phyloP scores from a whole-genome alignment of 2,888 invertebrate species.

The Megastigmus dorsalis region DNA sequence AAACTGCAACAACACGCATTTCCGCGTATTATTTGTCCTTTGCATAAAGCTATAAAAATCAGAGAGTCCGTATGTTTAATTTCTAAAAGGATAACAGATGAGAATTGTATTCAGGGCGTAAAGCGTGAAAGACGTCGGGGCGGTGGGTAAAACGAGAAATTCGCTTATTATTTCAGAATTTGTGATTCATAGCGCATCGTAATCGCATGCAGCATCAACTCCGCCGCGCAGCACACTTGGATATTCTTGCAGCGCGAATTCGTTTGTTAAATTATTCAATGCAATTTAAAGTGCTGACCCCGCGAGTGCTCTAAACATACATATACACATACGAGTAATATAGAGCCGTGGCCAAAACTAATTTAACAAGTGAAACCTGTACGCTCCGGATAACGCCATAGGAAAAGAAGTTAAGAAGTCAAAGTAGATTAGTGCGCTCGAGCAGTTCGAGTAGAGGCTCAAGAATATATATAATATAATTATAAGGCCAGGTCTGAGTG shows the following conservation, averaged over 20 bases:
- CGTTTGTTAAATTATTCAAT: conserved; percentile 66
- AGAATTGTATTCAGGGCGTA: too few species aligned
- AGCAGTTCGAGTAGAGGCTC: too few species aligned
- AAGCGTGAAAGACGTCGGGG: too few species aligned
- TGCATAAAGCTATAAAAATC: too few species aligned
- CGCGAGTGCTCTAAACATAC: conserved; percentile 30
- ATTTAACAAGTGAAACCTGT: conserved; percentile 64
- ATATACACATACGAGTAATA: too few species aligned
- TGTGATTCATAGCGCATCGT: conserved; percentile 16
- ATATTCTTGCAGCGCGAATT: conserved; percentile 38
- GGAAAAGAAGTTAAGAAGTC: conserved; percentile 38
- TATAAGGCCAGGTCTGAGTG: too few species aligned
- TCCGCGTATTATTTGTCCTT: too few species aligned
- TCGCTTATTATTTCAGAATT: conserved; percentile 37
- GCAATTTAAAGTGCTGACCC: conserved; percentile 66
- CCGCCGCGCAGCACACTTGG: background rate
- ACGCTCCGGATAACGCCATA: conserved; percentile 56
- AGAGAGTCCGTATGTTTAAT: too few species aligned
- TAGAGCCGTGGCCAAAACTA: conserved; percentile 63
- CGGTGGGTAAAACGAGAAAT: too few species aligned
- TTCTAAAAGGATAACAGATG: too few species aligned
- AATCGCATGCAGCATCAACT: background rate
- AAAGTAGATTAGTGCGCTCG: conserved; percentile 33
- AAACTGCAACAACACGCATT: too few species aligned
- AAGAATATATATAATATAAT: too few species aligned